Conservation (phyloP, 2,888 invertebrate species). For the Tridacna crocea region DNA sequence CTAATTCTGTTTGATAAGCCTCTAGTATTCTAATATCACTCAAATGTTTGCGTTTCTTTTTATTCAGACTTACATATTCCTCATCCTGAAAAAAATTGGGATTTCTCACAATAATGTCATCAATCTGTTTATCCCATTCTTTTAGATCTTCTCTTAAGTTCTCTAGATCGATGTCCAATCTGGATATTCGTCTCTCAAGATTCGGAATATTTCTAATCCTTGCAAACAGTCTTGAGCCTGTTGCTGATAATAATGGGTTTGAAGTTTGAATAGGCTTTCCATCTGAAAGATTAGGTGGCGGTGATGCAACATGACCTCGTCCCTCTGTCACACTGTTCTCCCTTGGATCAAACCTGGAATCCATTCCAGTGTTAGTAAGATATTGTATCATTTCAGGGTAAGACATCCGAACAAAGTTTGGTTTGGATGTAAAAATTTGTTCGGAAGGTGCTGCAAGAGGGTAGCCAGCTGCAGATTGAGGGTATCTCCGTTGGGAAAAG, state of each 20-base stretch:
- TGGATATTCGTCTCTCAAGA: conserved; percentile 64
- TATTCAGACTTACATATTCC: conserved; percentile 63
- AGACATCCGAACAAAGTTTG: background rate
- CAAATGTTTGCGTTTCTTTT: conserved; percentile 67
- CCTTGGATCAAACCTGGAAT: background rate
- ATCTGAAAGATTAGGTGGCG: background rate
- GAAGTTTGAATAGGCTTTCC: background rate
- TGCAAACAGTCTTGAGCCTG: conserved; percentile 55
- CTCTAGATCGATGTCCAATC: conserved; percentile 64
- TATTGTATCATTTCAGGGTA: background rate
- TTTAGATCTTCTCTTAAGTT: conserved; percentile 67
- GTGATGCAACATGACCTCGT: background rate
- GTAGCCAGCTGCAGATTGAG: background rate
- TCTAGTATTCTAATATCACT: conserved; percentile 66
- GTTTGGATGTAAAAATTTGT: background rate
- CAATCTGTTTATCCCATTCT: conserved; percentile 63
- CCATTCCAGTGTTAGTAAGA: background rate
- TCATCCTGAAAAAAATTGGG: conserved; percentile 70
- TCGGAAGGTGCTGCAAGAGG: background rate
- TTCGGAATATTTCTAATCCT: conserved; percentile 62
- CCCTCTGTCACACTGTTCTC: background rate
- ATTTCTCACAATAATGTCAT: conserved; percentile 63
- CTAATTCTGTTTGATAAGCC: conserved; percentile 62
- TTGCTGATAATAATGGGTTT: background rate
- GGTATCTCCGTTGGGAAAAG: conserved; percentile 7